Evolutionary conservation across 2,888 invertebrate species (phyloP), one percentile per base, ranked within the genome.

Genomic region (Dryobotodes eremita): DNA sequence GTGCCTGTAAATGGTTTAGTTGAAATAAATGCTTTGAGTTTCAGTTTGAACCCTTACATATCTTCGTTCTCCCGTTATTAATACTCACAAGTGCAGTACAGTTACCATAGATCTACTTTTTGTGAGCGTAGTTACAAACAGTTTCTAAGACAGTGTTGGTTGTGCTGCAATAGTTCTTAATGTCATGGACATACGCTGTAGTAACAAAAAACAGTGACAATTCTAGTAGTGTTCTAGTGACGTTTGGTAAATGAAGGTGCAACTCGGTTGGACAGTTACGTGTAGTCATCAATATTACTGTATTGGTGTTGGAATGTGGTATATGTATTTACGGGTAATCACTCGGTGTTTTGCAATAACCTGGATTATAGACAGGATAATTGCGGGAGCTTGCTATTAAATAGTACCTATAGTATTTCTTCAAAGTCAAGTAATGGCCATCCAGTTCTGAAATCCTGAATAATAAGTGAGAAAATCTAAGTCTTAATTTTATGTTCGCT

Each of bases 221-320:
- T 75, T 75, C 42, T 42, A 59, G 71, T 53, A 64, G 53, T 26
- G 36, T 31, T 59, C 62, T 36, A 15, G 50, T 57, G 46, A 74
- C 73, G 31, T 77, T 61, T 83, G 55, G 10, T 81, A 72, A 72
- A 85, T 84, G 77, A 82, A 73, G 72, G 61, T 72, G 64, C 26
- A 50, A 50, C 20, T 66, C 26, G 1, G 20, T 69, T 59, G 61
- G 36, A 79, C 31, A 48, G 42, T 23, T 31, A 15, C 55, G 31
- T 50, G 31, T 62, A 1, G 31, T 48, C 2, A 50, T 48, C 61
- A 53, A 53, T 59, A 61, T 42, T 36, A 36, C 8, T n/a, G 42
- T 61, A 46, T 48, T 46, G 15, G 26, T n/a, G 0, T 36, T 15
- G 20, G 48, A 13, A 65, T 6, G 2, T 23, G 42, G 17, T 71